Percentiles rank a stretch among this genome's conserved stretches.
Evolutionary conservation across 2,113 vertebrate genomes (phyloP).

Genomic region (Rattus norvegicus): DNA sequence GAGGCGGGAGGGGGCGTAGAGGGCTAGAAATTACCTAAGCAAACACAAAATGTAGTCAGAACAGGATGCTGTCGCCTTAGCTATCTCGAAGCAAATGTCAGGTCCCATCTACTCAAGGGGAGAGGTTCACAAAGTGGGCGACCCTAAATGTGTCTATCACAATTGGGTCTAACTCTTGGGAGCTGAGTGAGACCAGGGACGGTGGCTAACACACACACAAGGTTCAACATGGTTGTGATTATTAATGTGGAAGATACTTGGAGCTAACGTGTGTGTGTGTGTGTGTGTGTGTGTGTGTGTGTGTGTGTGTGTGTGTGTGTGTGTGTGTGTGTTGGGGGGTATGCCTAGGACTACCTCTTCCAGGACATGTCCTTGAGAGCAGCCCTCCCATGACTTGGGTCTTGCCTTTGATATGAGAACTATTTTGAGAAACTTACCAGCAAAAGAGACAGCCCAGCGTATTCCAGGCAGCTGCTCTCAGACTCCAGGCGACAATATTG

Average conservation of each 20-base stretch:
- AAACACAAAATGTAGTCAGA: background rate
- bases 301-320: background rate
- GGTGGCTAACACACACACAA: background rate
- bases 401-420: background rate
- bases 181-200: no score
- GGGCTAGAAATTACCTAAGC: background rate
- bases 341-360: background rate
- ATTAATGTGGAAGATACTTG: background rate
- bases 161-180: background rate
- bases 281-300: background rate
- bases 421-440: background rate
- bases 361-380: background rate
- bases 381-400: background rate
- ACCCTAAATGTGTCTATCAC: background rate
- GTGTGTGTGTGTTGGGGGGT: background rate
- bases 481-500: constrained; percentile 10
- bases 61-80: background rate
- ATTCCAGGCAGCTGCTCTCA: constrained; percentile 32
- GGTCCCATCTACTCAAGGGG: background rate
- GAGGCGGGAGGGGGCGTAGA: background rate
- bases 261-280: background rate
- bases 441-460: background rate
- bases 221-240: background rate
- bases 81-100: background rate
- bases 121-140: background rate